Conservation (phyloP, 2,888 invertebrate species). For the Habrosyne pyritoides region DNA sequence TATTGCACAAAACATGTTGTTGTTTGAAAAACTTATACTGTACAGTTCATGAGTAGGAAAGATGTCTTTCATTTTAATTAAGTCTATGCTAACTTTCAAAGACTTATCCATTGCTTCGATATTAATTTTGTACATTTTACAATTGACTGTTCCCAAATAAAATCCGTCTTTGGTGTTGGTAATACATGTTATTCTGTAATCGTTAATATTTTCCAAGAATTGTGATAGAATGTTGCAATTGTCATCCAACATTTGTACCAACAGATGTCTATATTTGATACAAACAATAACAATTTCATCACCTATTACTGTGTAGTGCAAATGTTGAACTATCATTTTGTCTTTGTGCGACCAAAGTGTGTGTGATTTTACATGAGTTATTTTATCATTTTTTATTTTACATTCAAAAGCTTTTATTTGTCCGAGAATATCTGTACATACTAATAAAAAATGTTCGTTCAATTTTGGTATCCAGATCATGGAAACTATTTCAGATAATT, state of each 20-base stretch:
- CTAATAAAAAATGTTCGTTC: constrained; percentile 40
- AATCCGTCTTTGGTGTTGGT: constrained; percentile 34
- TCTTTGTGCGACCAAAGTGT: constrained; percentile 62
- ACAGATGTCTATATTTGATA: constrained; percentile 67
- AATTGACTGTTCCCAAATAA: constrained; percentile 55
- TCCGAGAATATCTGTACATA: constrained; percentile 55
- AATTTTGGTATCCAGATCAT: constrained; percentile 54
- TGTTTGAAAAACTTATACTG: constrained; percentile 50
- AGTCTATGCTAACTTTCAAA: constrained; percentile 36
- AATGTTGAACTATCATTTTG: constrained; percentile 51
- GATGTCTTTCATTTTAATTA: constrained; percentile 48
- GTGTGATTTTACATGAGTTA: constrained; percentile 33
- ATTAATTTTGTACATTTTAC: constrained; percentile 53
- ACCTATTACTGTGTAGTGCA: constrained; percentile 39
- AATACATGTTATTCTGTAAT: constrained; percentile 59
- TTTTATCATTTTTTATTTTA: constrained; percentile 29
- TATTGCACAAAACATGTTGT: constrained; percentile 48
- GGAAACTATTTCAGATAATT: constrained; percentile 45
- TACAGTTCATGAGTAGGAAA: constrained; percentile 50
- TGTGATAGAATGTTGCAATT: constrained; percentile 49
- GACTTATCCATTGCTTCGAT: constrained; percentile 24
- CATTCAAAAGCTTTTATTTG: constrained; percentile 50
- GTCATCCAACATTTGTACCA: constrained; percentile 50
- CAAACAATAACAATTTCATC: constrained; percentile 53
- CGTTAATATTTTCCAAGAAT: constrained; percentile 59